Percentiles rank a stretch among this genome's conserved stretches.
These are phyloP conservation scores for Eurypyga helias DNA, from an alignment of 2,113 vertebrate species.

Conservation along the genomic window DNA sequence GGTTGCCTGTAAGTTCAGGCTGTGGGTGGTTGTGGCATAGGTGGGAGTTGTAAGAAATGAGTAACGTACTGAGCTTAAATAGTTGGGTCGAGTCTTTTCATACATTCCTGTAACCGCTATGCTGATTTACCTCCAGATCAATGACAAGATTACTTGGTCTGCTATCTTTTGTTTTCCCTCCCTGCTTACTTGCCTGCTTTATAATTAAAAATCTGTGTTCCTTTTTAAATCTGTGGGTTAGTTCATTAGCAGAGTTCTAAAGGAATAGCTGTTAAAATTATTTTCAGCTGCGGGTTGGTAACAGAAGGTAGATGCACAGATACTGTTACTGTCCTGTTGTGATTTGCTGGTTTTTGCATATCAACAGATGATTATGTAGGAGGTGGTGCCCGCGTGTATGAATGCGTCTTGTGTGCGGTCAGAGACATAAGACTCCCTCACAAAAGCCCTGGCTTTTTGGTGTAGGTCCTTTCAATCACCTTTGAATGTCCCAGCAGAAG, in stretches of 20 bases:
- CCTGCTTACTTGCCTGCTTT: background rate
- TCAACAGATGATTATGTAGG: background rate
- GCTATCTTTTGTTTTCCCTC: background rate
- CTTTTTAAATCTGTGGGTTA: background rate
- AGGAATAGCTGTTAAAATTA: background rate
- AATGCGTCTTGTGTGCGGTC: background rate
- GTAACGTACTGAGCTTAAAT: background rate
- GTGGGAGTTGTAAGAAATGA: background rate
- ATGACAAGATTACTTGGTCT: background rate
- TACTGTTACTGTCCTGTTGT: background rate
- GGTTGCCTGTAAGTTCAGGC: background rate
- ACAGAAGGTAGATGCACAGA: background rate
- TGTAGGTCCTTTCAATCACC: background rate
- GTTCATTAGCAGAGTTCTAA: background rate
- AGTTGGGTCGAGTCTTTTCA: background rate
- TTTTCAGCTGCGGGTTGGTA: background rate
- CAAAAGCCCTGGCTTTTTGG: background rate
- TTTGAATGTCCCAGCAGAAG: background rate
- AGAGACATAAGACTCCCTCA: background rate
- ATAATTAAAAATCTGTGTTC: background rate
- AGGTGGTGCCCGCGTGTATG: background rate
- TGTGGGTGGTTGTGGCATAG: background rate
- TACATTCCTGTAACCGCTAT: background rate
- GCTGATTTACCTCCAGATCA: background rate
- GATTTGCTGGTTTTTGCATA: rapidly evolving